Evolutionary conservation across 2,888 invertebrate species (phyloP).

Genomic region (Cylloceria caligata): DNA sequence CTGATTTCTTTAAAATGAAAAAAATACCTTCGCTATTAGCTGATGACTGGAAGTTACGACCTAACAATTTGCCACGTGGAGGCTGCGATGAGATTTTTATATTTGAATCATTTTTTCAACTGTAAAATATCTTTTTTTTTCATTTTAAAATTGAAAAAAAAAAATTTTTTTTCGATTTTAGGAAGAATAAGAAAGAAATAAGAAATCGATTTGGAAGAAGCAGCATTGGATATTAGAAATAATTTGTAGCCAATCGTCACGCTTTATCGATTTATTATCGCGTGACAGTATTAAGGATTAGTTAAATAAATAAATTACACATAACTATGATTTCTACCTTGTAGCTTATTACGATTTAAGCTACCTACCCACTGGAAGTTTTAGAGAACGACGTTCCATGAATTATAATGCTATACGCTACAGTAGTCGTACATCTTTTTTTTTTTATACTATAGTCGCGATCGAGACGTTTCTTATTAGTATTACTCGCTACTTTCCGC

Average conservation of each 20-base stretch:
- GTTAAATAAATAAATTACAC: slow-evolving; percentile 74
- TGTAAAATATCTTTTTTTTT: too few relatives aligned
- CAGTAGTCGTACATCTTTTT: not conserved
- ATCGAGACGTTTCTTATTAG: too few relatives aligned
- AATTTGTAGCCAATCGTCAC: slow-evolving; percentile 23
- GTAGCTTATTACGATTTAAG: slow-evolving; percentile 35
- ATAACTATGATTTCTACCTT: slow-evolving; percentile 59
- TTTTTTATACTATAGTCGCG: not conserved
- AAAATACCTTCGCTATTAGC: too few relatives aligned
- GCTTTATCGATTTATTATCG: slow-evolving; percentile 70
- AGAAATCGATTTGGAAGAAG: not conserved
- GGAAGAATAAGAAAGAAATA: too few relatives aligned
- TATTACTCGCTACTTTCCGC: too few relatives aligned
- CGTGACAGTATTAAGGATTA: slow-evolving; percentile 70
- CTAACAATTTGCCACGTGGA: too few relatives aligned
- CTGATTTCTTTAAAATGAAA: too few relatives aligned
- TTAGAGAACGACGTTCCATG: slow-evolving; percentile 16
- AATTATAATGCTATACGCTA: slow-evolving; percentile 1
- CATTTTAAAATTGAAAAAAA: too few relatives aligned
- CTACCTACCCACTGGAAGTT: slow-evolving; percentile 43
- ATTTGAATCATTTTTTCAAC: too few relatives aligned
- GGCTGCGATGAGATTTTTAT: too few relatives aligned
- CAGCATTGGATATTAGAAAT: not conserved
- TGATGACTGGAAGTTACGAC: too few relatives aligned
- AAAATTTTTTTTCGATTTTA: too few relatives aligned